Evolutionary conservation across 1,140 invertebrate species (phyloP), one percentile per base, ranked within the genome.

Genomic region (Halesus radiatus): DNA sequence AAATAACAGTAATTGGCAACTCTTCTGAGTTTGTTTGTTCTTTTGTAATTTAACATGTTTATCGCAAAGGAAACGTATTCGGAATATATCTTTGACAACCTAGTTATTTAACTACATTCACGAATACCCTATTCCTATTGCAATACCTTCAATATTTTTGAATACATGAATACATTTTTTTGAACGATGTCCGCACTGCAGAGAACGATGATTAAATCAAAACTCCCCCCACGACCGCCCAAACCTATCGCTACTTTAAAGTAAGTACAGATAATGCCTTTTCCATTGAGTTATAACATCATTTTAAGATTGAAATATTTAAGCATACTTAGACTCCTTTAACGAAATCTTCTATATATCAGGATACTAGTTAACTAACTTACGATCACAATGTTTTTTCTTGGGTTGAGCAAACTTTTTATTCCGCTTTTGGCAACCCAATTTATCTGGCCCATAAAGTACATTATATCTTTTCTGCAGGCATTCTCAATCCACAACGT

Each of bases 151-250:
- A 29, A 3, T 60, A 60, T 13, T 22, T 60, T 60, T 18, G 56
- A 32, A 60, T 60, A 66, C 15, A 26, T 74, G 13, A n/a, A 7
- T 58, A 54, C 16, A 45, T 23, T 50, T 37, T 50, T 54, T 70
- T 64, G 22, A 29, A 78, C 16, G 22, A 93, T 93, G 92, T 94
- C 93, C 76, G 91, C 91, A 78, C 89, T 94, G 83, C 93, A 94
- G 86, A 94, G 93, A 85, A 92, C 89, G 84, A 91, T 94, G 75
- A 87, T 94, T 79, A 93, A 93, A 86, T 92, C 90, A 79, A 93
- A 92, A 87, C 84, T 94, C 78, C 93, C 93, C 85, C 93, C 92
- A 75, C 88, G 87, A 79, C 87, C 89, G 70, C 90, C 91, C 1
- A 85, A 78, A 60, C 78, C 81, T 83, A 84, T 85, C 85, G 89